Base-by-base conservation (phyloP, 2,888 invertebrate species). In the Brachylomia viminalis region DNA sequence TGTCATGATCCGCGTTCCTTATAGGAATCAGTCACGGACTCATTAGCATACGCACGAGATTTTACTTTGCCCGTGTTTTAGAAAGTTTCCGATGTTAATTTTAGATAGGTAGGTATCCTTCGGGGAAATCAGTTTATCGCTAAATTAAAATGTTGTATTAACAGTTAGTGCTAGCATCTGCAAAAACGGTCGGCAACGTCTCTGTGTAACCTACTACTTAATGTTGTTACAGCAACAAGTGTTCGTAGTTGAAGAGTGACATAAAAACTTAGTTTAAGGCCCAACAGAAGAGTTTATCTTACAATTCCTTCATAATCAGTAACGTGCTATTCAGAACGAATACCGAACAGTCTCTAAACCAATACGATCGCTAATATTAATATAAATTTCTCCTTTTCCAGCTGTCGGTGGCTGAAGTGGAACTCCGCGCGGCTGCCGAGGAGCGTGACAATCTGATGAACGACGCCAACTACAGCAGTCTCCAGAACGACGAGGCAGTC, bases 361-460 rank as follows among this genome's bases (percentile, higher is more conserved):
- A 23, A 47, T 27, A 47, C 8, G 0, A 54, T 17, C 5, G 20
- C 38, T 47, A 61, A 47, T 20, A 30, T 33, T 30, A 13, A 59
- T 49, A 59, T 33, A 8, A 30, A 49, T 23, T 33, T 56, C 23
- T 27, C 67, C 17, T 42, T 23, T 84, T 95, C 4, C 93, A 97
- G 97, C 91, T 97, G 64, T 98, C 98, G 17, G 98, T 98, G 5
- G 97, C 98, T 84, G 98, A 99, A 88, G 98, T 98, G 54, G 98
- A 99, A 90, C 95, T 99, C 10, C 97, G 97, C n/a, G 98, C 98
- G 23, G 98, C 98, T 0, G 97, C 97, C 23, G 98, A 99, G 88
- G 99, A 99, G 90, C 96, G 99, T 0, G 98, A 99, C 93, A 97
- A 98, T 75, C 98, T 99, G 5, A 97, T 98, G 42, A 97, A 97